Conservation (phyloP, 1,140 invertebrate genomes). For the Mactra quadrangularis region DNA sequence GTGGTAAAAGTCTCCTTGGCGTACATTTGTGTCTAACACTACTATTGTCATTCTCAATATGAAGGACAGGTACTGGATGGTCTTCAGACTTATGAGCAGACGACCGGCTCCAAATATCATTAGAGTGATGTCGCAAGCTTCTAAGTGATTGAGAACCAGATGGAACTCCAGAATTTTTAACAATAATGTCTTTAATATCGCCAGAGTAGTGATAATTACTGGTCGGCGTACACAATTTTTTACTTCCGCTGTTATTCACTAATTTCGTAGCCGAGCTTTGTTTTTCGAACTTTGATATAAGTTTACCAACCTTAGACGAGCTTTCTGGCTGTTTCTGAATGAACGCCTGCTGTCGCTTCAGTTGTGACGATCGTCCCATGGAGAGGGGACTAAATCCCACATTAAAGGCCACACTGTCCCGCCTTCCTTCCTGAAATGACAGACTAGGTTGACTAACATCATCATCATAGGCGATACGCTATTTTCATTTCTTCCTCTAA, state of each 20-base stretch:
- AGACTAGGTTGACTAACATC: slow-evolving; percentile 2
- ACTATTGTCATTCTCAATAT: too few relatives aligned
- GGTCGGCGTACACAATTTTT: neutral
- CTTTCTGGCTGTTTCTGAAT: slow-evolving; percentile 56
- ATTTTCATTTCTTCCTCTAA: too few relatives aligned
- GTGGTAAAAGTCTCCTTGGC: too few relatives aligned
- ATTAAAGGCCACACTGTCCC: slow-evolving; percentile 57
- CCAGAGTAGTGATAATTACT: neutral
- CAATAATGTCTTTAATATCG: neutral
- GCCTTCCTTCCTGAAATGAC: slow-evolving; percentile 20
- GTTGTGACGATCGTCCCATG: slow-evolving; percentile 43
- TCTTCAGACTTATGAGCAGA: too few relatives aligned
- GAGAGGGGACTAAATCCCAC: slow-evolving; percentile 47
- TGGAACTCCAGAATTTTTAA: neutral
- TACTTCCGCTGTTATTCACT: neutral
- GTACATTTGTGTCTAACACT: too few relatives aligned
- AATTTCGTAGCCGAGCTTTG: slow-evolving; percentile 1
- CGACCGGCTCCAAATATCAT: too few relatives aligned
- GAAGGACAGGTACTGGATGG: too few relatives aligned
- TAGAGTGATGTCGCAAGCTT: too few relatives aligned
- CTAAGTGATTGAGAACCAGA: neutral
- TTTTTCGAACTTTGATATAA: slow-evolving; percentile 37
- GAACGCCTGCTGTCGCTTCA: slow-evolving; percentile 53
- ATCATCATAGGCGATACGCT: too few relatives aligned
- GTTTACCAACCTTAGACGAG: slow-evolving; percentile 52